These are phyloP conservation scores for Monochamus saltuarius DNA, from an alignment of 1,140 invertebrate species.

Conservation along the genomic window DNA sequence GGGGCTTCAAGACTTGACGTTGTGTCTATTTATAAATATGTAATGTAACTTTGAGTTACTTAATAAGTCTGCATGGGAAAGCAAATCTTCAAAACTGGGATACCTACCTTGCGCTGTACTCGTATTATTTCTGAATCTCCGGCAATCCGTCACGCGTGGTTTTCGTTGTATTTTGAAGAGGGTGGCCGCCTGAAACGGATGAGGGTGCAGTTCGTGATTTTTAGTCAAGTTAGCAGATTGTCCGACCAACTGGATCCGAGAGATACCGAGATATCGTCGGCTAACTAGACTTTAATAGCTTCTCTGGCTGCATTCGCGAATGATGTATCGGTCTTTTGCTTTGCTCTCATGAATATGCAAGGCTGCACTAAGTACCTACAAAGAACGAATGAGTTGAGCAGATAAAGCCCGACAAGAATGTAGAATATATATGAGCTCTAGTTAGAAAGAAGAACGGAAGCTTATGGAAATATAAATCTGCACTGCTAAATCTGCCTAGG, in stretches of 20 bases:
- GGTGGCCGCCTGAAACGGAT: constrained; percentile 13
- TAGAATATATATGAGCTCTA: no score
- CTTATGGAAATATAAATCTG: no score
- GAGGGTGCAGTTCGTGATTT: constrained; percentile 37
- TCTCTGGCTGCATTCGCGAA: constrained; percentile 18
- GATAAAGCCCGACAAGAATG: constrained; percentile 8
- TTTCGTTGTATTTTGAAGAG: not conserved
- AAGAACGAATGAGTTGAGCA: constrained; percentile 10
- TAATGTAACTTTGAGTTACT: no score
- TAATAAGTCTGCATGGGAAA: no score
- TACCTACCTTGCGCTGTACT: no score
- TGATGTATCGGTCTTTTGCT: constrained; percentile 32
- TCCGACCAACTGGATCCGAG: constrained; percentile 28
- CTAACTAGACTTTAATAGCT: constrained; percentile 39
- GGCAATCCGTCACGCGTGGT: no score
- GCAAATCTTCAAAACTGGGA: no score
- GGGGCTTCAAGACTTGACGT: no score
- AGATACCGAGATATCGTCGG: constrained; percentile 36
- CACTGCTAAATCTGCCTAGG: no score
- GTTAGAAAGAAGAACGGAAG: no score
- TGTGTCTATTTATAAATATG: no score
- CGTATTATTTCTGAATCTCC: no score
- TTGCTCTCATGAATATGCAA: constrained; percentile 32
- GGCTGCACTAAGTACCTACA: constrained; percentile 1
- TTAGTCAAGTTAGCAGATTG: constrained; percentile 39